Conservation (phyloP, 1,140 invertebrate genomes). For the Acromyrmex heyeri region DNA sequence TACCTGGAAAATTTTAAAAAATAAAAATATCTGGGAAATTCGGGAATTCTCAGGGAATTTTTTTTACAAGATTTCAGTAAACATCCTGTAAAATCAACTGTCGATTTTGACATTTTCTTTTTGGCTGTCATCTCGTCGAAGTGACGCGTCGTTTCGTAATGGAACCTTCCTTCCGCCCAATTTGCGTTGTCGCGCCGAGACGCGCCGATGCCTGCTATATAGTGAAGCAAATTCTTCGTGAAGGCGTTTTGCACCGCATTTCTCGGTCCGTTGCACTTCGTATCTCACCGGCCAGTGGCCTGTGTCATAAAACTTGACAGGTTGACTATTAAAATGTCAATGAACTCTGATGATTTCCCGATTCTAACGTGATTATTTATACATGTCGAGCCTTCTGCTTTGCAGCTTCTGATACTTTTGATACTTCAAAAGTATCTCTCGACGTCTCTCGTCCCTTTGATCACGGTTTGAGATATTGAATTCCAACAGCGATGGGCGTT, state of each 20-base stretch:
- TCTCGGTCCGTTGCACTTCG: conserved; percentile 38
- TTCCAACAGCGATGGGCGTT: neutral
- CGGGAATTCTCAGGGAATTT: too few relatives aligned
- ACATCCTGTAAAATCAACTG: neutral
- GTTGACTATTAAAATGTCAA: conserved; percentile 44
- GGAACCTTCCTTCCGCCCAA: conserved; percentile 27
- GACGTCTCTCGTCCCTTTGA: neutral
- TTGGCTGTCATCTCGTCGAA: neutral
- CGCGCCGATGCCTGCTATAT: neutral
- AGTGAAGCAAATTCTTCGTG: neutral
- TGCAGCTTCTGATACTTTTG: neutral
- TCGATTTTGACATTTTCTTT: neutral
- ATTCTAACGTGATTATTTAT: conserved; percentile 24
- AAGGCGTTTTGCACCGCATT: neutral
- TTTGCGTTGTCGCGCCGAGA: conserved; percentile 18
- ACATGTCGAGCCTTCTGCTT: conserved; percentile 6
- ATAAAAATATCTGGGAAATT: too few relatives aligned
- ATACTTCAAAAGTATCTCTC: neutral
- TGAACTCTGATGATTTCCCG: conserved; percentile 14
- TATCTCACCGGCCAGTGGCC: conserved; percentile 33
- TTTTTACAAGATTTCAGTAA: too few relatives aligned
- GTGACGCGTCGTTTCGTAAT: conserved; percentile 1
- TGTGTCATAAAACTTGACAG: conserved; percentile 47
- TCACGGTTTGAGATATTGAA: neutral
- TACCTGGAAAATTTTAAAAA: too few relatives aligned